Conservation (phyloP, 2,888 invertebrate species). For the Aspidapion aeneum region DNA sequence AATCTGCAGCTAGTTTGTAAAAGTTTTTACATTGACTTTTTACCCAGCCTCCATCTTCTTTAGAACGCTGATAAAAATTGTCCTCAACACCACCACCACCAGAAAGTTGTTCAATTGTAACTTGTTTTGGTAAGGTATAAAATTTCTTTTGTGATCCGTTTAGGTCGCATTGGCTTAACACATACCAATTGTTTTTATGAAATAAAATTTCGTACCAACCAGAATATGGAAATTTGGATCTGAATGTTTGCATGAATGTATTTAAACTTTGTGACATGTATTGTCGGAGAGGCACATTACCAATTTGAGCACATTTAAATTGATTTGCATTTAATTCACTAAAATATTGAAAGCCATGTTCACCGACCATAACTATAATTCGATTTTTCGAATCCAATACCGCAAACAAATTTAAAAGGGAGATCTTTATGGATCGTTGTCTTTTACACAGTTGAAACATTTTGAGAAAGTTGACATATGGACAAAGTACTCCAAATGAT, state of each 20-base stretch:
- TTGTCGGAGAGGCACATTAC: background rate
- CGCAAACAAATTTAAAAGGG: background rate
- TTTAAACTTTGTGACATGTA: background rate
- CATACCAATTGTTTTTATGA: background rate
- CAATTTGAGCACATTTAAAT: background rate
- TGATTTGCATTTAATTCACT: background rate
- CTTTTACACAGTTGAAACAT: background rate
- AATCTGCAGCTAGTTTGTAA: background rate
- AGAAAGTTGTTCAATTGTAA: background rate
- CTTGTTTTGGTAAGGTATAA: background rate
- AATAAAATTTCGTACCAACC: background rate
- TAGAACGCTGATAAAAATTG: background rate
- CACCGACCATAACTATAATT: background rate
- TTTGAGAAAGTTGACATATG: background rate
- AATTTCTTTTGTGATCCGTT: background rate
- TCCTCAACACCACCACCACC: background rate
- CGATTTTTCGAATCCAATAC: background rate
- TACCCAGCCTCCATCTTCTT: background rate
- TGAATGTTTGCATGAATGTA: background rate
- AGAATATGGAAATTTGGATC: background rate
- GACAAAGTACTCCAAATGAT: background rate
- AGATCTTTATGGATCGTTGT: background rate
- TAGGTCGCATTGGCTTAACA: constrained; percentile 1
- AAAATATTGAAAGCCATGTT: background rate
- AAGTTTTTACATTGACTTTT: background rate